Evolutionary conservation across 2,888 invertebrate genomes (phyloP), one percentile per base, ranked within the genome.

Genomic region (Temnothorax unifasciatus): DNA sequence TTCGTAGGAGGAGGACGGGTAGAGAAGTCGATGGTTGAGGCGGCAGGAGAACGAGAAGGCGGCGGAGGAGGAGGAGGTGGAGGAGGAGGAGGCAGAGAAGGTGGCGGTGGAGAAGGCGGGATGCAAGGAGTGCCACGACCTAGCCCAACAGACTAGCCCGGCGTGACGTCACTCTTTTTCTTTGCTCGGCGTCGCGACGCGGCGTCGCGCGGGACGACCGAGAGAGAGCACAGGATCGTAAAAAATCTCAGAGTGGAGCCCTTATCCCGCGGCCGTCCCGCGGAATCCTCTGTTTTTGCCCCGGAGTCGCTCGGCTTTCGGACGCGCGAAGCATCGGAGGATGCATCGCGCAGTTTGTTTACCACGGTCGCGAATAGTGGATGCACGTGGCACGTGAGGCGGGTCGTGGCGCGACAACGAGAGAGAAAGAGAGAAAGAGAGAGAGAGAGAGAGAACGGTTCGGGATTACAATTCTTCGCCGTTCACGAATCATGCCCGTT

Each of bases 61-160:
- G 85, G 86, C 69, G 77, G 64, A 41, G 59, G 82, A 47, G 68
- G 21, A 15, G 25, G 57, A 54, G 63, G 25, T 1, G 25, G 25
- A n/a, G 59, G 82, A 47, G 68, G 68, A 73, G 85, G 5, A 34
- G 34, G 34, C 34, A 34, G 34, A 34, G 6, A 34, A 34, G 34
- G 34, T 6, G 87, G 68, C 63, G 73, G 47, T 41, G 47, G 86
- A 84, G 82, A 82, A 83, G 74, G 89, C 82, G 82, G 82, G 88
- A 83, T 77, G 87, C 85, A 74, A 82, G 82, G 83, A 84, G 84
- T 90, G 89, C 90, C 93, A 90, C 93, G 94, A 94, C 94, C 94
- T 94, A 94, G 91, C 94, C 92, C 93, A 94, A 93, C 90, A 92
- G 92, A 92, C 83, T 83, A 64, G 64, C 90, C 84, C 82, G 71